Evolutionary conservation across 2,113 vertebrate species (phyloP), one percentile per base, ranked within the genome.

Genomic region (Reinhardtius hippoglossoides): DNA sequence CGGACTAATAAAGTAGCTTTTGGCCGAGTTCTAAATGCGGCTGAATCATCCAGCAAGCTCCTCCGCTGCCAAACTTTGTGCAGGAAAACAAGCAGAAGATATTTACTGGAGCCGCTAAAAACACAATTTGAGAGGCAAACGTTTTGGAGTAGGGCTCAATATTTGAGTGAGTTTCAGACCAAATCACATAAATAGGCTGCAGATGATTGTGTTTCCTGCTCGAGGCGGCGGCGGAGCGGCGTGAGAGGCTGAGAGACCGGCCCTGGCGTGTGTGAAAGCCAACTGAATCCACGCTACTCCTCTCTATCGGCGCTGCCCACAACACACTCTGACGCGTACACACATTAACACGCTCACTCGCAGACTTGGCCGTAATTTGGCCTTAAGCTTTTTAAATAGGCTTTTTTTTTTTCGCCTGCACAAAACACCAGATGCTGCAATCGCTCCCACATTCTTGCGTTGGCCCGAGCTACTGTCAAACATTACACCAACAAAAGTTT

Each of bases 371-470:
- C 27, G 23, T 69, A 77, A 84, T 88, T 83, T 85, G 71, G 80
- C 81, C 71, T 71, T 60, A 82, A 78, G 82, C 80, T 87, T 90
- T 81, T 58, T 59, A 27, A 87, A 86, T 74, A 26, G 71, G 69
- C 78, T 86, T 7, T 31, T 31, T 31, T 82, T 54, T 31, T 31
- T 82, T 54, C 57, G 72, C 37, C 71, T 74, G 74, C 72, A 83
- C 73, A 87, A 63, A 88, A 86, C 89, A 88, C 84, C 88, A 90
- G 87, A 91, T 90, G 91, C 83, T 89, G 83, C 82, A 85, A 78
- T 87, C 77, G 76, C 84, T 85, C 86, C 75, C 77, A 85, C 76
- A 84, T 46, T 88, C 78, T 78, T 75, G 59, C 79, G 71, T 60
- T 78, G 79, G 88, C 81, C 54, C 12, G 52, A 77, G 62, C 73